Percentiles rank a stretch among this genome's conserved stretches.
Conservation (phyloP, 2,888 invertebrate genomes). For the Tetrapedia diversipes region DNA sequence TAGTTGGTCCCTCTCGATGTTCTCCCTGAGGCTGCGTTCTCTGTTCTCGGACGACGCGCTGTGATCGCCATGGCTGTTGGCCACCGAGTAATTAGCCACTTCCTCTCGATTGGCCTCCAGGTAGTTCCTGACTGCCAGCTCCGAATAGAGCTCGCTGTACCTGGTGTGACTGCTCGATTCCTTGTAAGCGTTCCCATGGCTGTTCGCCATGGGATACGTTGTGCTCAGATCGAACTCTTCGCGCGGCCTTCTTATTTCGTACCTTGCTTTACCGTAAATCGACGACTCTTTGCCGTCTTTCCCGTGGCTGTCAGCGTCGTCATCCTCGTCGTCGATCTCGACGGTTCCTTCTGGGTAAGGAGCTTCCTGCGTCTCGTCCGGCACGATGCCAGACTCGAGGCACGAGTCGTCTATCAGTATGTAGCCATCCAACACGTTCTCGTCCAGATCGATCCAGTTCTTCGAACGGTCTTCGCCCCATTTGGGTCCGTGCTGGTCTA, state of each 20-base stretch:
- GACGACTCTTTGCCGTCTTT: slow-evolving; percentile 66
- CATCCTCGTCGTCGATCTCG: slow-evolving; percentile 57
- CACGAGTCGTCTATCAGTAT: slow-evolving; percentile 66
- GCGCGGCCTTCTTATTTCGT: slow-evolving; percentile 4
- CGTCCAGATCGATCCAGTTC: slow-evolving; percentile 66
- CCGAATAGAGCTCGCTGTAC: slow-evolving; percentile 60
- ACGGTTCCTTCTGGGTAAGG: slow-evolving; percentile 48
- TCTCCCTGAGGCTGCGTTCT: slow-evolving; percentile 44
- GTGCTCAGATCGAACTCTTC: slow-evolving; percentile 56
- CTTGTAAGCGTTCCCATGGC: slow-evolving; percentile 63
- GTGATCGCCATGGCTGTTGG: slow-evolving; percentile 74
- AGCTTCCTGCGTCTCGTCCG: slow-evolving; percentile 40
- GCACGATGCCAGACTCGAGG: slow-evolving; percentile 31
- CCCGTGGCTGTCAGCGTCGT: slow-evolving; percentile 70
- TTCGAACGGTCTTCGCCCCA: slow-evolving; percentile 23
- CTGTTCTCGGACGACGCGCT: slow-evolving; percentile 62
- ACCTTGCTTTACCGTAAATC: slow-evolving; percentile 52
- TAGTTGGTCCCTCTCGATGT: slow-evolving; percentile 36
- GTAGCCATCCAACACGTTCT: slow-evolving; percentile 64
- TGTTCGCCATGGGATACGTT: slow-evolving; percentile 65
- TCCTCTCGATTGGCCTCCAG: slow-evolving; percentile 42
- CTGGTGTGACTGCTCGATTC: slow-evolving; percentile 67
- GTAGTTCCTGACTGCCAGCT: slow-evolving; percentile 51
- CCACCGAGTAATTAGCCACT: slow-evolving; percentile 61
- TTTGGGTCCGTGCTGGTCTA: slow-evolving; percentile 11